Base-by-base conservation (phyloP, 2,797 vertebrate species). In the Sylvilagus floridanus region DNA sequence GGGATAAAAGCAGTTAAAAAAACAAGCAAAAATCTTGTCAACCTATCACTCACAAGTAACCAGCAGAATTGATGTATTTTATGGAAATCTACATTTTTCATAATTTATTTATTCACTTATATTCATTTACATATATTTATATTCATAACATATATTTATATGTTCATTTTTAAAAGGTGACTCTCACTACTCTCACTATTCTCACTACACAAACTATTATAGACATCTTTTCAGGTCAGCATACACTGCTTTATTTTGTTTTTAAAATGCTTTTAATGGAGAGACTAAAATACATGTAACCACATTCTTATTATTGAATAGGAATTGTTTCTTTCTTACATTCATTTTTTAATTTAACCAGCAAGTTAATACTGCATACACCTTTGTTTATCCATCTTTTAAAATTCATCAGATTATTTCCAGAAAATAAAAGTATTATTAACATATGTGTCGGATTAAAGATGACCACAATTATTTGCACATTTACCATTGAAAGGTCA, bases 121-220 rank as follows among this genome's bases (percentile, higher is more conserved):
- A 47, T 47, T 47, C 42, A 47, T 9, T 47, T 47, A 47, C 42
- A 47, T 47, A 47, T 47, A 47, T 47, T 47, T 7, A 47, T 47
- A 47, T 47, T 47, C 42, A 47, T 47, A n/a, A n/a, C n/a, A n/a
- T n/a, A n/a, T n/a, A n/a, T n/a, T n/a, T n/a, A 47, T 4, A 4
- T 63, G 54, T 32, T 28, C 21, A 10, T 42, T 60, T 94, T 37
- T 77, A 10, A 65, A 65, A 77, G 17, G 14, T 5, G 14, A 68
- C 78, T 88, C 72, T 84, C 60, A 68, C 28, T 5, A n/a, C 2
- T n/a, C n/a, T n/a, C n/a, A n/a, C n/a, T n/a, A n/a, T n/a, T n/a
- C n/a, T n/a, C n/a, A n/a, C n/a, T n/a, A n/a, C 60, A 50, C 75
- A 77, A 94, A 92, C 60, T 79, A 73, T 30, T 24, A 73, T 26